Base-by-base conservation (phyloP, 2,797 vertebrate species). In the Falco rusticolus region DNA sequence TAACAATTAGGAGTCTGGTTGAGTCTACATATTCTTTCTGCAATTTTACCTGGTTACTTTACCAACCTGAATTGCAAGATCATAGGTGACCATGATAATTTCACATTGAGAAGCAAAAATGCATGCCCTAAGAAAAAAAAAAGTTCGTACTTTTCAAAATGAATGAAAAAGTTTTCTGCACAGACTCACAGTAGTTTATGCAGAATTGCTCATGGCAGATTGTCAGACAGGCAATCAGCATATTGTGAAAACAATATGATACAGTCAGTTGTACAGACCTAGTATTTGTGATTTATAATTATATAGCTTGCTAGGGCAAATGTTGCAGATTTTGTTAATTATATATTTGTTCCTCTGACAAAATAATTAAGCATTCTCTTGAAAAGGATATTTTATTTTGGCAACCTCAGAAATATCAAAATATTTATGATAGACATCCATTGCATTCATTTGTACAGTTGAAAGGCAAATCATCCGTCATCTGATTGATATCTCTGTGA, bases 221-320 rank as follows among this genome's bases (percentile, higher is more conserved):
- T 72, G 71, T 34, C 82, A 77, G 65, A 64, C 25, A 74, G 69
- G 41, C 79, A 83, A 75, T 41, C 60, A 68, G 60, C 37, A n/a
- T 9, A 39, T 22, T 68, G 57, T 48, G 60, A 87, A 77, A 85
- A 70, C 13, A 89, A 50, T 39, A 37, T 11, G 43, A 69, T 37
- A 37, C 45, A 85, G 26, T 24, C 69, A 69, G 24, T 64, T 28
- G 16, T 47, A 56, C 45, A 61, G 65, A 85, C 25, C 16, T 63
- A 21, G 45, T 56, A 56, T 74, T 89, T 87, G 56, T 68, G 81
- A 80, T 89, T 89, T 84, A 68, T 83, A 97, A 83, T n/a, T 9
- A 47, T 12, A 48, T 13, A 43, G 39, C 37, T 45, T 83, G 76
- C 31, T 33, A 53, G 34, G 64, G 16, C 34, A 95, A 93, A 80